Percentiles rank a stretch among this genome's conserved stretches.
Conservation (phyloP, 2,888 invertebrate genomes). For the Ferdinandea cuprea region DNA sequence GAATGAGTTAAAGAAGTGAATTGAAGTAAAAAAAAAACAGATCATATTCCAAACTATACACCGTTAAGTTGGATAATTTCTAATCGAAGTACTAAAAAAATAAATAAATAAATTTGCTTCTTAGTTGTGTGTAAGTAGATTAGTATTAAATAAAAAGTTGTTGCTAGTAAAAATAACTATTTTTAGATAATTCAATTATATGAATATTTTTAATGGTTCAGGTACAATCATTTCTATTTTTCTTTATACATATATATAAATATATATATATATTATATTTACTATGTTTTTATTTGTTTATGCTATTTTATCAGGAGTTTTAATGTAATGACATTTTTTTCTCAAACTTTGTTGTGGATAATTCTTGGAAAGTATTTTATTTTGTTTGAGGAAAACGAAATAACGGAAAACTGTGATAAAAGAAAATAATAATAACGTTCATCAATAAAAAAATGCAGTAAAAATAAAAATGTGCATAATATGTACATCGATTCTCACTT, state of each 20-base stretch:
- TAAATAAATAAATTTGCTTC: constrained; percentile 1
- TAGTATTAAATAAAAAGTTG: constrained; percentile 55
- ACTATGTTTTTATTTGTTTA: constrained; percentile 65
- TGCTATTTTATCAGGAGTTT: constrained; percentile 68
- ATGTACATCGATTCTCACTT: constrained; percentile 28
- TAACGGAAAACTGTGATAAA: background rate
- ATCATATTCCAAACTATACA: constrained; percentile 12
- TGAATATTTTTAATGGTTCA: constrained; percentile 74
- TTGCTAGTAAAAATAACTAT: constrained; percentile 70
- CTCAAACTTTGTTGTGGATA: constrained; percentile 24
- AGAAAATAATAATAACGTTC: background rate
- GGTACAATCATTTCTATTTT: constrained; percentile 75
- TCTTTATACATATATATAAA: constrained; percentile 37
- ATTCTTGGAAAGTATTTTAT: constrained; percentile 6
- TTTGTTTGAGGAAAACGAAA: constrained; percentile 3
- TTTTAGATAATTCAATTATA: constrained; percentile 55
- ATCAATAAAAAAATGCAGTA: background rate
- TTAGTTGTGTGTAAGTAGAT: constrained; percentile 64
- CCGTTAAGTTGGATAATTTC: background rate
- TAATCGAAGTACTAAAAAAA: constrained; percentile 9
- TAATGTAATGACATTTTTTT: constrained; percentile 42
- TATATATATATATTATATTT: constrained; percentile 59
- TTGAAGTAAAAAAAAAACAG: background rate
- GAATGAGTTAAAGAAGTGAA: constrained; percentile 23
- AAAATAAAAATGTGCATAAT: background rate